Evolutionary conservation across 2,113 vertebrate genomes (phyloP).

Genomic region (Cyrtonyx montezumae): DNA sequence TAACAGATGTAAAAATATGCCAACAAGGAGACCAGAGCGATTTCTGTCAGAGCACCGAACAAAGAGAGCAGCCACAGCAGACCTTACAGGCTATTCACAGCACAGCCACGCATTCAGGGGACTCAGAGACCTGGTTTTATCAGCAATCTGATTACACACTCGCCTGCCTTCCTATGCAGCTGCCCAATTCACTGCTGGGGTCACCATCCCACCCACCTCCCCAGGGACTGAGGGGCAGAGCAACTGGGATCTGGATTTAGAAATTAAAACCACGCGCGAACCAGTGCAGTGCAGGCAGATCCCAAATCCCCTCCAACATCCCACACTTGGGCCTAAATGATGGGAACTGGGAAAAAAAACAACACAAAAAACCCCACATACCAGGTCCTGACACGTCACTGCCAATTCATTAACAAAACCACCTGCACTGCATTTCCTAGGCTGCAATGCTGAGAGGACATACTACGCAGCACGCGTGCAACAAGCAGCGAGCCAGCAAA

Average conservation of each 20-base stretch:
- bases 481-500: neutral
- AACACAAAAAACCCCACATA: neutral
- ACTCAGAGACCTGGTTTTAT: slow-evolving; percentile 50
- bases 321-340: neutral
- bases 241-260: neutral
- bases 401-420: slow-evolving; percentile 7
- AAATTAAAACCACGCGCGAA: neutral
- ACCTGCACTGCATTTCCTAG: neutral
- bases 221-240: neutral
- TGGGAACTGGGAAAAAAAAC: neutral
- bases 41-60: slow-evolving; percentile 33
- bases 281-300: neutral
- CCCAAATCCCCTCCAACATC: neutral
- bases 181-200: slow-evolving; percentile 3
- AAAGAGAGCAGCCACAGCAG: slow-evolving; percentile 35
- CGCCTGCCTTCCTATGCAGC: slow-evolving; percentile 14
- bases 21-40: slow-evolving; percentile 40
- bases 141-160: slow-evolving; percentile 64
- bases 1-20: slow-evolving; percentile 68
- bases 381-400: neutral
- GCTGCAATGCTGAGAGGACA: neutral
- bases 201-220: neutral
- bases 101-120: slow-evolving; percentile 47
- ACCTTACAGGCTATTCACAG: slow-evolving; percentile 11
- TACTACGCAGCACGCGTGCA: neutral